Evolutionary conservation across 2,113 vertebrate species (phyloP).

Genomic region (Pleuronectes platessa): DNA sequence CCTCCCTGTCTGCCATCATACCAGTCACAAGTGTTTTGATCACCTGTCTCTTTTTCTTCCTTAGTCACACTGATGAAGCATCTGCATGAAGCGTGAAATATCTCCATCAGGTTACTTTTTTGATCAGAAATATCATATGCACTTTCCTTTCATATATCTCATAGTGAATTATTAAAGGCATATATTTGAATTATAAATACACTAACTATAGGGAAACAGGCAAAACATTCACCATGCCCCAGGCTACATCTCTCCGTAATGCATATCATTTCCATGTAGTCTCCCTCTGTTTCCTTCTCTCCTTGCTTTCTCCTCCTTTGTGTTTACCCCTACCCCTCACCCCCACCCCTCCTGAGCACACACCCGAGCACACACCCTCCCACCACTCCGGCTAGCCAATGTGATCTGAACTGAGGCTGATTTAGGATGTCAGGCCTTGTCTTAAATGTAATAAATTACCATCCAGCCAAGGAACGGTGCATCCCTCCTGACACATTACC

Average conservation of each 20-base stretch:
- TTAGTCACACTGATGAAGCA: slow-evolving; percentile 3
- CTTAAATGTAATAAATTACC: slow-evolving; percentile 78
- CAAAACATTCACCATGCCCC: slow-evolving; percentile 68
- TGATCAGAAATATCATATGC: slow-evolving; percentile 43
- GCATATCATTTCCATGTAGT: slow-evolving; percentile 71
- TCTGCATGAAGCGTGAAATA: slow-evolving; percentile 26
- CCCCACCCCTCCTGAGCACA: not conserved
- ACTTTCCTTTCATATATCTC: slow-evolving; percentile 64
- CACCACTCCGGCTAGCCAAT: slow-evolving; percentile 34
- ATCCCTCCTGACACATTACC: slow-evolving; percentile 64
- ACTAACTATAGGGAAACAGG: slow-evolving; percentile 72
- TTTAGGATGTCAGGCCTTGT: slow-evolving; percentile 77
- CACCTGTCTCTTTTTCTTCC: not conserved
- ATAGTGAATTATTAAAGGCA: slow-evolving; percentile 77
- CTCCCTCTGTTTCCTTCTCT: slow-evolving; percentile 43
- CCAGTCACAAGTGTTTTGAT: not conserved
- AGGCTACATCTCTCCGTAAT: slow-evolving; percentile 66
- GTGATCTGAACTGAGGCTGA: slow-evolving; percentile 77
- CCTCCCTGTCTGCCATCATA: not conserved
- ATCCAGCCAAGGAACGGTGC: slow-evolving; percentile 44
- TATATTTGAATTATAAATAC: slow-evolving; percentile 80
- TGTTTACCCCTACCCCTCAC: slow-evolving; percentile 52
- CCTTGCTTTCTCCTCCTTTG: slow-evolving; percentile 57
- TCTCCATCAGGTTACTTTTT: slow-evolving; percentile 31
- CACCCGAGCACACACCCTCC: slow-evolving; percentile 15